Evolutionary conservation across 1,140 invertebrate species (phyloP).

Genomic region (Hypothenemus hampei): DNA sequence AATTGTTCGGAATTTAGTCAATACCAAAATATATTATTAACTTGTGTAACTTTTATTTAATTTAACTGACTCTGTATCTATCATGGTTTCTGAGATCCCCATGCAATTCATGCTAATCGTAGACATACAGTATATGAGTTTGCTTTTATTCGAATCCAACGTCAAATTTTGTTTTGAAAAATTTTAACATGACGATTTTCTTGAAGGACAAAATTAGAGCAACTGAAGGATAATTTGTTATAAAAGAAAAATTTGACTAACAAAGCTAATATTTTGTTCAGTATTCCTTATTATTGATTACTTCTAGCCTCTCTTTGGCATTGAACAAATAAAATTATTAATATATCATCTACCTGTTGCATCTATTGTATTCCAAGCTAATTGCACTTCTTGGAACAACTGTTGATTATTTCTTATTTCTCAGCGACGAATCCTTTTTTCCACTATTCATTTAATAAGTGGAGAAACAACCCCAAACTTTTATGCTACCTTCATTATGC

Average conservation of each 20-base stretch:
- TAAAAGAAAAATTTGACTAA: not conserved
- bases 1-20: too few relatives aligned
- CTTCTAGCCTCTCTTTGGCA: not conserved
- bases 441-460: too few relatives aligned
- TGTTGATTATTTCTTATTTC: not conserved
- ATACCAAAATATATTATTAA: too few relatives aligned
- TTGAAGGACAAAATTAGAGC: not conserved
- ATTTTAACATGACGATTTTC: not conserved
- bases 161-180: not conserved
- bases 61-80: too few relatives aligned
- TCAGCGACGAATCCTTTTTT: not conserved
- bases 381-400: not conserved
- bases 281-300: not conserved
- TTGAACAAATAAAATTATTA: not conserved
- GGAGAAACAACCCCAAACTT: too few relatives aligned
- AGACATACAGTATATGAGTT: not conserved
- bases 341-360: slow-evolving; percentile 1
- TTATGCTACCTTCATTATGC: too few relatives aligned
- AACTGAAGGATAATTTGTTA: not conserved
- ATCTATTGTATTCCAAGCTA: not conserved
- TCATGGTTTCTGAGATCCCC: too few relatives aligned
- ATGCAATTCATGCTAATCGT: too few relatives aligned
- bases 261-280: not conserved
- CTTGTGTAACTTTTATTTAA: too few relatives aligned
- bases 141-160: not conserved